Evolutionary conservation across 2,888 invertebrate genomes (phyloP).

Genomic region (Drosophila setosimentum): DNA sequence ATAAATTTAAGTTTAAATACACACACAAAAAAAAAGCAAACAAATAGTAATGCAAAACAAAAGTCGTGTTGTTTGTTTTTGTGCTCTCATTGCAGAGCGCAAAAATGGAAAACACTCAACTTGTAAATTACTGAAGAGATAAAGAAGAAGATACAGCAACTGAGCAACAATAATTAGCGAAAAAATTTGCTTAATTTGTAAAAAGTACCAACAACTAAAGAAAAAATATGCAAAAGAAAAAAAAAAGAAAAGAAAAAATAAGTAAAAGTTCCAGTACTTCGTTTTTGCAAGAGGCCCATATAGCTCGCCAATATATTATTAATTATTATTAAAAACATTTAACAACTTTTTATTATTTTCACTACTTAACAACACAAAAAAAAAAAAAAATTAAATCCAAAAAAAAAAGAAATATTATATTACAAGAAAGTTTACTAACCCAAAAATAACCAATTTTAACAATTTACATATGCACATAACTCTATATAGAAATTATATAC

Average conservation of each 20-base stretch:
- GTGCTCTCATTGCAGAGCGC: slow-evolving; percentile 42
- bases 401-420: slow-evolving; percentile 48
- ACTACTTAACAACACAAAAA: slow-evolving; percentile 64
- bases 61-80: slow-evolving; percentile 68
- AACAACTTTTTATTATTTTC: slow-evolving; percentile 76
- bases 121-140: slow-evolving; percentile 73
- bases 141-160: slow-evolving; percentile 64
- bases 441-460: slow-evolving; percentile 82
- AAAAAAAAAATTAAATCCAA: slow-evolving; percentile 39
- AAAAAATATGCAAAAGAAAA: slow-evolving; percentile 66
- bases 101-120: slow-evolving; percentile 64
- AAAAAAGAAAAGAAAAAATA: slow-evolving; percentile 59
- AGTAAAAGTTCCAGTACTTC: slow-evolving; percentile 84
- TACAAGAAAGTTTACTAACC: slow-evolving; percentile 75
- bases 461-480: slow-evolving; percentile 75
- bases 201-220: slow-evolving; percentile 81
- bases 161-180: slow-evolving; percentile 80
- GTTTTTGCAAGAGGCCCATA: slow-evolving; percentile 86
- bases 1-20: slow-evolving; percentile 75
- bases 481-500: slow-evolving; percentile 67
- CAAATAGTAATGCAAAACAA: slow-evolving; percentile 53
- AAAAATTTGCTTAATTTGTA: slow-evolving; percentile 83
- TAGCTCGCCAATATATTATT: slow-evolving; percentile 86
- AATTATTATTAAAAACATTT: slow-evolving; percentile 77
- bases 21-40: slow-evolving; percentile 33